phyloP scores from a whole-genome alignment of 2,888 invertebrate species.

The Platypus cylindrus region DNA sequence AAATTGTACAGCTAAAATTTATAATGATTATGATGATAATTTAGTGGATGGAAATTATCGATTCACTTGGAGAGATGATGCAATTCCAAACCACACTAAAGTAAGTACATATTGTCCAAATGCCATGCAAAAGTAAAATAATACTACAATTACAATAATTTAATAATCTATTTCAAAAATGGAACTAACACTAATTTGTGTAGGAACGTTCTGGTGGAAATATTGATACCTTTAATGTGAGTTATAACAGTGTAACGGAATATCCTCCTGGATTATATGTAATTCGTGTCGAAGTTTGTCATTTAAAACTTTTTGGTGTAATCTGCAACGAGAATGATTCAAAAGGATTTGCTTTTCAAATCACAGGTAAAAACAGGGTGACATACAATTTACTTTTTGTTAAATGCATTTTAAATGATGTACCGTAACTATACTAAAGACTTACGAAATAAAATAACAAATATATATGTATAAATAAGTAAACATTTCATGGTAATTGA shows the following conservation, averaged over 20 bases:
- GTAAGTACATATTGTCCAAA: slow-evolving; percentile 29
- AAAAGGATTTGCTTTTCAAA: slow-evolving; percentile 30
- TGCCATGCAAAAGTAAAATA: not conserved
- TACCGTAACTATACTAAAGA: no score
- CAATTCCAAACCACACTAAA: slow-evolving; percentile 37
- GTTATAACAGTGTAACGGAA: slow-evolving; percentile 4
- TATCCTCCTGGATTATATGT: slow-evolving; percentile 7
- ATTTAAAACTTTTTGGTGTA: slow-evolving; percentile 14
- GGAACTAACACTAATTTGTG: slow-evolving; percentile 1
- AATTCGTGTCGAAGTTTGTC: slow-evolving; percentile 11
- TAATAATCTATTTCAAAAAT: not conserved
- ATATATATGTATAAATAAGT: no score
- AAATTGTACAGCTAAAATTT: slow-evolving; percentile 51
- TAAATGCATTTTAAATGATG: no score
- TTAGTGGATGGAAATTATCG: slow-evolving; percentile 37
- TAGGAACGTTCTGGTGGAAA: slow-evolving; percentile 6
- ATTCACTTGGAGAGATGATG: slow-evolving; percentile 50
- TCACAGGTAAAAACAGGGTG: slow-evolving; percentile 43
- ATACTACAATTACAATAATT: not conserved
- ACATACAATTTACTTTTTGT: no score
- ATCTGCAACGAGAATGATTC: slow-evolving; percentile 36
- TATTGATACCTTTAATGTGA: slow-evolving; percentile 8
- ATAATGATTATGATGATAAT: slow-evolving; percentile 31
- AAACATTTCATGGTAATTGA: no score
- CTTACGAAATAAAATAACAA: no score